Conservation (phyloP, 2,888 invertebrate species). For the Phengaris arion region DNA sequence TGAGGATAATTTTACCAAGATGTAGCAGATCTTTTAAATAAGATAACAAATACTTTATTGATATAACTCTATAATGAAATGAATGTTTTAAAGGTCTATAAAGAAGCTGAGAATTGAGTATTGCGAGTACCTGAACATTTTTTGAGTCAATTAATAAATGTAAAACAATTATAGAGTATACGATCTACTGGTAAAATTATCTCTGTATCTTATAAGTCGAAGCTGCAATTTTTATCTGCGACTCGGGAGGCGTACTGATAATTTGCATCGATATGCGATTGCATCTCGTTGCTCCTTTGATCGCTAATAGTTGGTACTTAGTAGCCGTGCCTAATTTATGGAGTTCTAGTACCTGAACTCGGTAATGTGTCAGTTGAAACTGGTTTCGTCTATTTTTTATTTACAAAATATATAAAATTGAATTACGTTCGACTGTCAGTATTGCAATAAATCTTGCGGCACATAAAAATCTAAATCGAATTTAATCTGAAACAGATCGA, state of each 20-base stretch:
- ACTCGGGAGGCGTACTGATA: slow-evolving; percentile 44
- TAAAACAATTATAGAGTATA: slow-evolving; percentile 32
- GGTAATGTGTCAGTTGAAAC: background rate
- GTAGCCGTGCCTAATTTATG: slow-evolving; percentile 8
- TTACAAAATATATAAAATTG: background rate
- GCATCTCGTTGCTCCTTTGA: slow-evolving; percentile 40
- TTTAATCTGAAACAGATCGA: slow-evolving; percentile 6
- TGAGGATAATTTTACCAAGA: background rate
- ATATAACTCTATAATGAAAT: slow-evolving; percentile 4
- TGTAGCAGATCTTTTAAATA: background rate
- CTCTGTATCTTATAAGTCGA: slow-evolving; percentile 50
- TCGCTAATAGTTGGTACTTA: slow-evolving; percentile 20
- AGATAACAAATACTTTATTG: slow-evolving; percentile 8
- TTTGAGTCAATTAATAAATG: background rate
- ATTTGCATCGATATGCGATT: slow-evolving; percentile 75
- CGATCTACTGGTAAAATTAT: slow-evolving; percentile 54
- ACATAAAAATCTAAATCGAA: slow-evolving; percentile 16
- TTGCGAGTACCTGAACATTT: background rate
- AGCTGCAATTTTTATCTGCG: slow-evolving; percentile 50
- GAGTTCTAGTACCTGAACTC: background rate
- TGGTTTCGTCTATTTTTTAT: background rate
- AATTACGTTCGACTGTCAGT: background rate
- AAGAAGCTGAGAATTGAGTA: too few relatives aligned
- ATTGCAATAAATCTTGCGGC: slow-evolving; percentile 3
- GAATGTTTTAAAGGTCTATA: background rate